These are phyloP conservation scores for Nymphalis urticae DNA, from an alignment of 2,888 invertebrate species.

Conservation along the genomic window DNA sequence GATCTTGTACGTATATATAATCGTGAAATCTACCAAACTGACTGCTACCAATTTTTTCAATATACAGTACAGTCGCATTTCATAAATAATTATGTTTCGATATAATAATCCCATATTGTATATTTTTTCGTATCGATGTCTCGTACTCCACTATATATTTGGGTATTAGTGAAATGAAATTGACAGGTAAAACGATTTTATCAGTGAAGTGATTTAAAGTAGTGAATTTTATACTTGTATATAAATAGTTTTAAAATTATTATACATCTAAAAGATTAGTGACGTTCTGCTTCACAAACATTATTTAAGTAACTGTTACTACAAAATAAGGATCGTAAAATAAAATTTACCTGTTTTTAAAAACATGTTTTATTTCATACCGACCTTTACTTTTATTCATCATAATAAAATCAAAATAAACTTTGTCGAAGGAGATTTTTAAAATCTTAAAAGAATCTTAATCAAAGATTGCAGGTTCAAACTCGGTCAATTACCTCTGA, in stretches of 20 bases:
- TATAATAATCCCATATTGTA: conserved; percentile 19
- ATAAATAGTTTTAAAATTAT: conserved; percentile 61
- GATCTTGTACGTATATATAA: conserved; percentile 10
- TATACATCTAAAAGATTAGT: conserved; percentile 68
- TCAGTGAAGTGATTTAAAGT: conserved; percentile 61
- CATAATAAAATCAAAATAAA: too few species aligned
- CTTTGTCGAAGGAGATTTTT: too few species aligned
- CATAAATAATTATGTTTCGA: conserved; percentile 13
- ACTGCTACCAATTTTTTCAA: neutral
- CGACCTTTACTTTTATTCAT: neutral
- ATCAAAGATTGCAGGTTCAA: too few species aligned
- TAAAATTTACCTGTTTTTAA: conserved; percentile 70
- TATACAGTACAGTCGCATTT: conserved; percentile 14
- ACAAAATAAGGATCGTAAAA: conserved; percentile 64
- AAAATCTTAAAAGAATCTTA: too few species aligned
- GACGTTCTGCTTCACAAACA: conserved; percentile 72
- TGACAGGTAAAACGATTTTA: conserved; percentile 61
- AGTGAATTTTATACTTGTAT: conserved; percentile 79
- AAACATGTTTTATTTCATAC: conserved; percentile 39
- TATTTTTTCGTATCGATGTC: conserved; percentile 26
- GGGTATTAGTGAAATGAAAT: conserved; percentile 36
- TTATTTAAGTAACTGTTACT: conserved; percentile 75
- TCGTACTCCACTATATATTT: conserved; percentile 40
- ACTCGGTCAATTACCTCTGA: too few species aligned
- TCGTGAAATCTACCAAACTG: conserved; percentile 10